Evolutionary conservation across 1,140 invertebrate species (phyloP).

Genomic region (Whitmania pigra): DNA sequence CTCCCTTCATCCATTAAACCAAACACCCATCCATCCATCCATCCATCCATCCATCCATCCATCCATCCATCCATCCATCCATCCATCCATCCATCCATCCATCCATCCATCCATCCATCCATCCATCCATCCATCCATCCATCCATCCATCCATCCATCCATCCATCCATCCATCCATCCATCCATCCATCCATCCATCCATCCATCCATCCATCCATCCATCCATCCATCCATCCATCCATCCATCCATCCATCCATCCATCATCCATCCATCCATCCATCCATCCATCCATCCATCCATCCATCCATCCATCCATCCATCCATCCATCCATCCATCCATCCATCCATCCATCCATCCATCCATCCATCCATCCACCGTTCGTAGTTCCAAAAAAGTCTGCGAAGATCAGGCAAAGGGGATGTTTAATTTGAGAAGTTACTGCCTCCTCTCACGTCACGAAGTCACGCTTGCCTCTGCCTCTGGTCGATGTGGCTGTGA

Average conservation of each 20-base stretch:
- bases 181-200: constrained; percentile 13
- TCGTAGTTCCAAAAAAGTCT: too few species aligned
- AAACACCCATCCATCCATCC: too few species aligned
- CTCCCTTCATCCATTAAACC: background rate
- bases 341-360: constrained; percentile 9
- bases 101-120: constrained; percentile 13
- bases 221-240: constrained; percentile 13
- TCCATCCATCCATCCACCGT: constrained; percentile 1
- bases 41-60: background rate
- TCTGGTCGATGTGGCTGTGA: background rate
- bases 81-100: constrained; percentile 12
- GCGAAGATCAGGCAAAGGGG: too few species aligned
- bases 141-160: constrained; percentile 13
- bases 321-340: constrained; percentile 7
- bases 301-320: constrained; percentile 13
- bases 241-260: constrained; percentile 13
- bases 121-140: constrained; percentile 13
- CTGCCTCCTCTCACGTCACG: too few species aligned
- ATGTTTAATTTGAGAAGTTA: too few species aligned
- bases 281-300: constrained; percentile 13
- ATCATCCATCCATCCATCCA: too few species aligned
- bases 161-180: constrained; percentile 13
- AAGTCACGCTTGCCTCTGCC: too few species aligned
- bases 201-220: constrained; percentile 13
- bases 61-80: constrained; percentile 2